Conservation (phyloP, 1,140 invertebrate species). For the Laupala kohalensis region DNA sequence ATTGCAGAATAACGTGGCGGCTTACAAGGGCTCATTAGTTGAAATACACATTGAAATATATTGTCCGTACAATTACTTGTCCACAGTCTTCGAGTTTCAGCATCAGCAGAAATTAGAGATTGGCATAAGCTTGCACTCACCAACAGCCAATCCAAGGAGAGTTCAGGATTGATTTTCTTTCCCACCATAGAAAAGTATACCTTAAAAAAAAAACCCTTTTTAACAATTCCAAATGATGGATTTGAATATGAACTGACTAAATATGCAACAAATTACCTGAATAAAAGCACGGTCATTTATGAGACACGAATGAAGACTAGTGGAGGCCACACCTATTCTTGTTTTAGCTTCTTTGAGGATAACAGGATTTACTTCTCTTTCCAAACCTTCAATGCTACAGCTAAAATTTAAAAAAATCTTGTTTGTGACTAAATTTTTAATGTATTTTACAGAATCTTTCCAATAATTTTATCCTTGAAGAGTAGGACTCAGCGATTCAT, state of each 20-base stretch:
- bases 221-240: no score
- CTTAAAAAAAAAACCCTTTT: neutral
- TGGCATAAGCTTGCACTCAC: neutral
- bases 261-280: neutral
- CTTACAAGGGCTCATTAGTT: neutral
- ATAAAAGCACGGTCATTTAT: neutral
- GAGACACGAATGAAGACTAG: neutral
- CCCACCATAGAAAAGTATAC: neutral
- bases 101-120: neutral
- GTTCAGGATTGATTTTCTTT: neutral
- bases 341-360: neutral
- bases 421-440: no score
- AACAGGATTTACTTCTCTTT: no score
- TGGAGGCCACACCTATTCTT: neutral
- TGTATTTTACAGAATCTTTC: no score
- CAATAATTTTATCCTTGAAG: no score
- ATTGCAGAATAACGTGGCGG: no score
- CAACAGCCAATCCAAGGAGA: neutral
- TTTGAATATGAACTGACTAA: no score
- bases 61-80: neutral
- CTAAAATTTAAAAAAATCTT: no score
- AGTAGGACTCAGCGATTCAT: no score
- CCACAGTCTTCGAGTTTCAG: neutral
- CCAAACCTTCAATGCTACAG: no score
- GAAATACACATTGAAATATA: neutral